These are phyloP conservation scores for Pseudomugil tenellus DNA, from an alignment of 2,797 vertebrate genomes.

Conservation along the genomic window DNA sequence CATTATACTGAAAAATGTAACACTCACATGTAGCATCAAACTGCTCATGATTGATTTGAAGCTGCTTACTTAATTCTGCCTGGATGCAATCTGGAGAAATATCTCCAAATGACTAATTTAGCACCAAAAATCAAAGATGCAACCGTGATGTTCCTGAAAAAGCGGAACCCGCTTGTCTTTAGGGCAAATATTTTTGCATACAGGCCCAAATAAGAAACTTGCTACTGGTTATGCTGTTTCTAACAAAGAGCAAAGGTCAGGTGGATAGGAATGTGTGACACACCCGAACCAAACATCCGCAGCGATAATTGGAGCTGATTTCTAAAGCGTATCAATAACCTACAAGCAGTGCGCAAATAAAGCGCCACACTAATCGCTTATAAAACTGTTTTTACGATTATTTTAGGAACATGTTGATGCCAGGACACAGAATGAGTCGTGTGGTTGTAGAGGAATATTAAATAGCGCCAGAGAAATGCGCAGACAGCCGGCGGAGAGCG, in stretches of 20 bases:
- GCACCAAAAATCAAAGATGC: neutral
- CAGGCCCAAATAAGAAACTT: slow-evolving; percentile 2
- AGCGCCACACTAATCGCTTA: neutral
- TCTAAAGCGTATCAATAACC: neutral
- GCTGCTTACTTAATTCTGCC: neutral
- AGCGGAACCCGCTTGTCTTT: neutral
- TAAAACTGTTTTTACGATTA: no score
- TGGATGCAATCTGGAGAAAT: neutral
- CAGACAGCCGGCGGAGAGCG: slow-evolving; percentile 18
- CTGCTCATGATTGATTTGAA: neutral
- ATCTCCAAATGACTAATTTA: neutral
- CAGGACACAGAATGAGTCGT: neutral
- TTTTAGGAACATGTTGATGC: neutral
- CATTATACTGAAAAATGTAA: neutral
- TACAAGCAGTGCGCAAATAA: slow-evolving; percentile 1
- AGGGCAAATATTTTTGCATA: neutral
- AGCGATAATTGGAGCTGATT: neutral
- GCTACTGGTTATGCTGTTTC: neutral
- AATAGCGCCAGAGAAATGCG: neutral
- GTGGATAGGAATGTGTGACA: slow-evolving; percentile 1
- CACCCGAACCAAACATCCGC: slow-evolving; percentile 12
- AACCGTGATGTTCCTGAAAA: neutral
- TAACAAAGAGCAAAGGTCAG: slow-evolving; percentile 18
- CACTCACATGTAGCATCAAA: neutral
- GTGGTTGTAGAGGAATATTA: neutral